Conservation (phyloP, 2,113 vertebrate genomes). For the Oceanites oceanicus region DNA sequence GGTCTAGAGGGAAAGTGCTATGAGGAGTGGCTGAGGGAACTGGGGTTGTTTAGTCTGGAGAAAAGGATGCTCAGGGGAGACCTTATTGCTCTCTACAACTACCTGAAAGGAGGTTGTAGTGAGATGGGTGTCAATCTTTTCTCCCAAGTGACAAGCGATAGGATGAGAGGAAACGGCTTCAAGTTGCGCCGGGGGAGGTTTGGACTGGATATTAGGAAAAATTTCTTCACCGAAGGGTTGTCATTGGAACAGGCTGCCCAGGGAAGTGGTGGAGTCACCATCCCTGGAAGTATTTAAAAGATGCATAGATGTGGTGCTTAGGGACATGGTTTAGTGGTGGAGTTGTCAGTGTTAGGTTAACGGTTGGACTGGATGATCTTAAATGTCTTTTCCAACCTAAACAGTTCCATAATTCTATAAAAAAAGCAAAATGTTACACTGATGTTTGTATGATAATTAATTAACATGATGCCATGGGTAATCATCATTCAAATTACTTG, state of each 20-base stretch:
- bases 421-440: neutral
- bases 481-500: neutral
- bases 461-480: neutral
- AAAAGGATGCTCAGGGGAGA: neutral
- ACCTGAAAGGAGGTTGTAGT: neutral
- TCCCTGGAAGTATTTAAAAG: neutral
- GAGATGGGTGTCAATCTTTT: neutral
- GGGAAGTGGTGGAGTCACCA: neutral
- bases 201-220: neutral
- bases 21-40: too few species aligned
- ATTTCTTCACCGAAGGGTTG: neutral
- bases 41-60: too few species aligned
- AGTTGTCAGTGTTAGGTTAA: neutral
- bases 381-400: neutral
- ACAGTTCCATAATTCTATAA: neutral
- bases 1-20: too few species aligned
- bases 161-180: neutral
- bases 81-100: neutral
- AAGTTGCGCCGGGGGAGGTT: neutral
- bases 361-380: neutral
- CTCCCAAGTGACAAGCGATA: neutral
- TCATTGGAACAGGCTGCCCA: neutral
- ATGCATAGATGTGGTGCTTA: neutral
- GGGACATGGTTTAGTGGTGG: neutral
- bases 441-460: constrained; percentile 7